Evolutionary conservation across 2,797 vertebrate genomes (phyloP).

Genomic region (Ctenopoma kingsleyae): DNA sequence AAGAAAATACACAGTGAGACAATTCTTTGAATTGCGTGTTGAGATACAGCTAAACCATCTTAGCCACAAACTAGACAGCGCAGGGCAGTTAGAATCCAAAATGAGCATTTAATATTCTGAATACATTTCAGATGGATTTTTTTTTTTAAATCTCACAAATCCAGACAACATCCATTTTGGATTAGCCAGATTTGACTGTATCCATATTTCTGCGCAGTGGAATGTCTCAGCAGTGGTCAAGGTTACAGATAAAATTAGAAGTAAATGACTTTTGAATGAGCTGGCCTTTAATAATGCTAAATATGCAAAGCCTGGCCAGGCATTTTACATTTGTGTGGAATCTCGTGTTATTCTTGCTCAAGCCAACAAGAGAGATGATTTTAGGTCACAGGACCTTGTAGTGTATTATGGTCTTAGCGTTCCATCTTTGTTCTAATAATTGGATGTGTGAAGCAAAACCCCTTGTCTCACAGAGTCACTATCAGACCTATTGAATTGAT

Average conservation of each 20-base stretch:
- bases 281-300: constrained; percentile 82
- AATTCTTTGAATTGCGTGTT: constrained; percentile 40
- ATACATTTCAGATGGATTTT: constrained; percentile 50
- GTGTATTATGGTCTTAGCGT: constrained; percentile 80
- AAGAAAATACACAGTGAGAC: constrained; percentile 61
- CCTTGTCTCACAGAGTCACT: constrained; percentile 62
- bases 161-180: constrained; percentile 75
- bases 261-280: constrained; percentile 81
- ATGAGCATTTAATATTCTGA: constrained; percentile 59
- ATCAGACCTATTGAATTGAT: constrained; percentile 74
- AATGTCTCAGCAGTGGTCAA: constrained; percentile 78
- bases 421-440: constrained; percentile 81
- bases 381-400: constrained; percentile 79
- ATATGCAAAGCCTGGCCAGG: constrained; percentile 80
- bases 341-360: constrained; percentile 76
- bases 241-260: constrained; percentile 83
- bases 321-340: constrained; percentile 81
- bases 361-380: constrained; percentile 66
- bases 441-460: constrained; percentile 76
- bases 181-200: constrained; percentile 77
- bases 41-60: constrained; percentile 52
- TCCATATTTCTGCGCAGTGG: constrained; percentile 71
- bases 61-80: constrained; percentile 31
- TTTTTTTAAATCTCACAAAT: constrained; percentile 66
- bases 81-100: constrained; percentile 36